Conservation (phyloP, 2,113 vertebrate genomes). For the Takifugu bimaculatus region DNA sequence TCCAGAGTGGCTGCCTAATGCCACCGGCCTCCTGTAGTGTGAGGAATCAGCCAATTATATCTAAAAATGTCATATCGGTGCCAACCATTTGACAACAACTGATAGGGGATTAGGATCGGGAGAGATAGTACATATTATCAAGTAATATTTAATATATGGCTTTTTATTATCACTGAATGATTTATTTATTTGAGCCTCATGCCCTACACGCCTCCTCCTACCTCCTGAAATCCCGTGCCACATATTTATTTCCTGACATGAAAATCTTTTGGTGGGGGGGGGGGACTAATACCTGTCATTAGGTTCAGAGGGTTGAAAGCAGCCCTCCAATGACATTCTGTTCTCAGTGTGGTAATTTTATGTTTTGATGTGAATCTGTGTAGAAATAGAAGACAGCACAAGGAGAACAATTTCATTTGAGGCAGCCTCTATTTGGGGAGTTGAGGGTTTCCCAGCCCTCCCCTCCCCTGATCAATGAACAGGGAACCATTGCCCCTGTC, state of each 20-base stretch:
- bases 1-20: slow-evolving; percentile 39
- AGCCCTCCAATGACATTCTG: slow-evolving; percentile 51
- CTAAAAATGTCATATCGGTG: slow-evolving; percentile 50
- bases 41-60: slow-evolving; percentile 55
- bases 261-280: slow-evolving; percentile 28
- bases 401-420: slow-evolving; percentile 56
- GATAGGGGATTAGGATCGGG: slow-evolving; percentile 47
- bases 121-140: slow-evolving; percentile 45
- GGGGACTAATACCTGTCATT: slow-evolving; percentile 29
- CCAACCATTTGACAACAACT: slow-evolving; percentile 61
- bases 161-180: slow-evolving; percentile 60
- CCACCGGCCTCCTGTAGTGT: slow-evolving; percentile 50
- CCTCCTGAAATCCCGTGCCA: slow-evolving; percentile 64
- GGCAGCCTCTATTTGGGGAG: slow-evolving; percentile 45
- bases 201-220: slow-evolving; percentile 66
- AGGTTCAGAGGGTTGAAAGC: slow-evolving; percentile 46
- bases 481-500: slow-evolving; percentile 37
- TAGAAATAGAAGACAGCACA: slow-evolving; percentile 61
- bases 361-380: slow-evolving; percentile 60
- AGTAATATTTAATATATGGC: slow-evolving; percentile 50
- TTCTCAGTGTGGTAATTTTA: slow-evolving; percentile 55
- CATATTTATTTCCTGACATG: slow-evolving; percentile 67
- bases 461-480: slow-evolving; percentile 39
- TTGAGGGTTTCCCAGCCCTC: slow-evolving; percentile 3
- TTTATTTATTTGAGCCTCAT: slow-evolving; percentile 66